A percentile compares a stretch with the other conserved stretches of the same genome.
These are phyloP conservation scores for Formica exsecta DNA, from an alignment of 1,140 invertebrate genomes.

Conservation along the genomic window DNA sequence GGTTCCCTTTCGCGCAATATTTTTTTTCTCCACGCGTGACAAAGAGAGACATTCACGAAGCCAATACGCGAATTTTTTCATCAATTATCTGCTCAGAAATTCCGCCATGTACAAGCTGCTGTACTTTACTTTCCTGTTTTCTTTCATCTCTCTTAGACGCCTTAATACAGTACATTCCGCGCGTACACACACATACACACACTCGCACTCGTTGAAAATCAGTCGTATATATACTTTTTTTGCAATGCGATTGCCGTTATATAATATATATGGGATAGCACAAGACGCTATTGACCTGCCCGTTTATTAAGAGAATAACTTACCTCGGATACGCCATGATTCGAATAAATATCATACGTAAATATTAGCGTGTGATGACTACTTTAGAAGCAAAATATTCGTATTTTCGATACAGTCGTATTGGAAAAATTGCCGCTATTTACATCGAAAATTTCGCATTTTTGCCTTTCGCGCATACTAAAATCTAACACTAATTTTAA, in stretches of 20 bases:
- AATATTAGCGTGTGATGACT: conserved; percentile 58
- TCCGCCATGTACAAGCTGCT: conserved; percentile 63
- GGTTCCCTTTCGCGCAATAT: conserved; percentile 29
- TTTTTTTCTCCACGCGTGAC: conserved; percentile 29
- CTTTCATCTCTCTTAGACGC: conserved; percentile 47
- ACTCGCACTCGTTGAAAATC: conserved; percentile 57
- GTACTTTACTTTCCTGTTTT: conserved; percentile 51
- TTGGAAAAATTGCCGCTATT: conserved; percentile 65
- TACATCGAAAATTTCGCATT: conserved; percentile 62
- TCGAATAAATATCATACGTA: conserved; percentile 65
- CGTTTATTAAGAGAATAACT: conserved; percentile 62
- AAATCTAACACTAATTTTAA: conserved; percentile 62
- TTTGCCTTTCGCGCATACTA: conserved; percentile 48
- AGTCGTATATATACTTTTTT: conserved; percentile 61
- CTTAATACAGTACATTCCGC: conserved; percentile 48
- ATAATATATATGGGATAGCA: conserved; percentile 59
- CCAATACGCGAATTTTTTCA: conserved; percentile 52
- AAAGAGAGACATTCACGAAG: conserved; percentile 42
- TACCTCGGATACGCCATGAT: conserved; percentile 64
- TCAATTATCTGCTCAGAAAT: conserved; percentile 80
- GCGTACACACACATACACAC: conserved; percentile 42
- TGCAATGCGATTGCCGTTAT: conserved; percentile 55
- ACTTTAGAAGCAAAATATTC: conserved; percentile 61
- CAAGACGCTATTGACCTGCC: conserved; percentile 55
- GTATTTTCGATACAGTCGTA: conserved; percentile 50